Evolutionary conservation across 2,797 vertebrate genomes (phyloP).

Genomic region (Alectoris magna): DNA sequence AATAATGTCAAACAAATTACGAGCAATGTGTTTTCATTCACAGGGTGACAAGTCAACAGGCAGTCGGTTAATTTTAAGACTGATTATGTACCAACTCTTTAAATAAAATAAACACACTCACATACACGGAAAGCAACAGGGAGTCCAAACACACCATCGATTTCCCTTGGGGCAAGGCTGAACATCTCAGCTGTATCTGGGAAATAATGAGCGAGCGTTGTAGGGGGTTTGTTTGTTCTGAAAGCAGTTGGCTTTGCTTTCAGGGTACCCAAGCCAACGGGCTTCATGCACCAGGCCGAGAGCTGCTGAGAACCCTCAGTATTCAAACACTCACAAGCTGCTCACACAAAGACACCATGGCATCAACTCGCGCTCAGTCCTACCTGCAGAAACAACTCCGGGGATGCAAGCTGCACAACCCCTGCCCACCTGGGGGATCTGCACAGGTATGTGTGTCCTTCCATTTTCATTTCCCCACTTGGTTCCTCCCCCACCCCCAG

Average conservation of each 20-base stretch:
- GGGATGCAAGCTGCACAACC: background rate
- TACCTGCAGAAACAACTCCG: fast-evolving
- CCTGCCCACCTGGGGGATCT: background rate
- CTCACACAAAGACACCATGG: too few species aligned
- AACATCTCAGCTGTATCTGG: background rate
- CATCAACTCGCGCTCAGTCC: background rate
- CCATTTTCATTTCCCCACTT: background rate
- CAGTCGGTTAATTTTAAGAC: constrained; percentile 70
- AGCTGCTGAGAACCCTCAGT: background rate
- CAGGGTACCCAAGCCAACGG: background rate
- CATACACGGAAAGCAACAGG: constrained; percentile 14
- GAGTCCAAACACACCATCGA: constrained; percentile 52
- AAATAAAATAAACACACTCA: constrained; percentile 65
- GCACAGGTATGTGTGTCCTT: background rate
- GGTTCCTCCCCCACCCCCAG: too few species aligned
- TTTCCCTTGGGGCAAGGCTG: constrained; percentile 19
- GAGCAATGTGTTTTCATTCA: constrained; percentile 74
- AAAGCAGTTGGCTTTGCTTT: background rate
- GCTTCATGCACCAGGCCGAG: background rate
- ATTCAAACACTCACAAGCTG: background rate
- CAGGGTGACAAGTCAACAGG: constrained; percentile 75
- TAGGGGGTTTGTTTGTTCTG: background rate
- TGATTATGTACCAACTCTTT: constrained; percentile 63
- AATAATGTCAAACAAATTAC: constrained; percentile 73
- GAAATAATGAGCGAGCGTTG: fast-evolving